Conservation (phyloP, 2,888 invertebrate genomes). For the Idaea aversata region DNA sequence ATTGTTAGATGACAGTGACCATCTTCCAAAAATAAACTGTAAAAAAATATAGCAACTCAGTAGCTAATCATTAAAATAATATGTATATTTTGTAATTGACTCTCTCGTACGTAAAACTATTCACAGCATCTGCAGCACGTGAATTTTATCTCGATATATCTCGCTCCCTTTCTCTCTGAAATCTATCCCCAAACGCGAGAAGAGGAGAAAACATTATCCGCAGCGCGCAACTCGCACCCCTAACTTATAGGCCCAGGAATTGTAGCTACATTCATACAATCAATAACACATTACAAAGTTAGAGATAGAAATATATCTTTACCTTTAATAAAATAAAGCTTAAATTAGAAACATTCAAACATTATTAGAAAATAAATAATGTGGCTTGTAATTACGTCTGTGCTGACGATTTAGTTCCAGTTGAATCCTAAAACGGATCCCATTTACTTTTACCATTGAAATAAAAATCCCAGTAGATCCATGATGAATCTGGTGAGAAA, state of each 20-base stretch:
- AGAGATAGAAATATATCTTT: background rate
- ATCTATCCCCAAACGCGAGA: slow-evolving; percentile 32
- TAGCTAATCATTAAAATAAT: slow-evolving; percentile 7
- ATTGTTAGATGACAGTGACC: no score
- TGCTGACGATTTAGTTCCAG: no score
- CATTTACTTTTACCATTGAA: no score
- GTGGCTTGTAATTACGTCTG: no score
- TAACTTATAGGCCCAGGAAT: slow-evolving; percentile 39
- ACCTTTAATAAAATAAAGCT: background rate
- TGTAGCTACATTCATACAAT: slow-evolving; percentile 47
- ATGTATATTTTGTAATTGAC: slow-evolving; percentile 25
- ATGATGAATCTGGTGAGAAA: no score
- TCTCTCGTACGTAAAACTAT: slow-evolving; percentile 35
- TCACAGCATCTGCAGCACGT: slow-evolving; percentile 70
- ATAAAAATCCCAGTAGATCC: no score
- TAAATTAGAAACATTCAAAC: no score
- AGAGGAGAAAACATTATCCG: slow-evolving; percentile 42
- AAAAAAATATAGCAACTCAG: no score
- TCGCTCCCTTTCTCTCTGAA: slow-evolving; percentile 45
- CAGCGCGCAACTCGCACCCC: slow-evolving; percentile 65
- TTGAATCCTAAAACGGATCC: no score
- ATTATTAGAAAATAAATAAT: no score
- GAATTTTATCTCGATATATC: slow-evolving; percentile 53
- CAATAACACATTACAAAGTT: slow-evolving; percentile 50
- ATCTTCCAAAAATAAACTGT: no score